A percentile compares a stretch with the other conserved stretches of the same genome.
Conservation (phyloP, 2,797 vertebrate genomes). For the Acipenser transmontanus region DNA sequence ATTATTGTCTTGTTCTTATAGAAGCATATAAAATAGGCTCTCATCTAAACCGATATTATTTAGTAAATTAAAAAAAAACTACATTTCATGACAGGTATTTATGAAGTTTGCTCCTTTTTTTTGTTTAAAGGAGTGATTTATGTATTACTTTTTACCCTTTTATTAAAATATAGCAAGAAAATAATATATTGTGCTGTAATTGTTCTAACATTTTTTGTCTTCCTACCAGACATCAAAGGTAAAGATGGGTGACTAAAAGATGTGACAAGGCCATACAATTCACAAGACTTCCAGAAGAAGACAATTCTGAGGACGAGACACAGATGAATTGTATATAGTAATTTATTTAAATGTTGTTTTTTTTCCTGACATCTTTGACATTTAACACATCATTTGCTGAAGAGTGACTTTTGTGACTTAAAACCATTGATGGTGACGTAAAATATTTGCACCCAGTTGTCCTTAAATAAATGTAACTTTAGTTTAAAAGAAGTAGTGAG, state of each 20-base stretch:
- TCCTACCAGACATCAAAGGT: slow-evolving; percentile 86
- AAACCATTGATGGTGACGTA: not conserved
- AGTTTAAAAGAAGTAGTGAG: slow-evolving; percentile 2
- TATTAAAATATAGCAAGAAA: not conserved
- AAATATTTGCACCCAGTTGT: slow-evolving; percentile 26
- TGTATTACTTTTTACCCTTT: too few species aligned
- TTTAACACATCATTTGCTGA: slow-evolving; percentile 54
- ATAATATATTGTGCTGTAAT: not conserved
- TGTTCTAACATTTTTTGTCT: slow-evolving; percentile 10
- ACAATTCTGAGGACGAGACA: slow-evolving; percentile 47
- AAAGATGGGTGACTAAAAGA: slow-evolving; percentile 92
- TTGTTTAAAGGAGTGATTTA: not conserved
- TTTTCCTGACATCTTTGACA: slow-evolving; percentile 43
- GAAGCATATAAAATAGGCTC: too few species aligned
- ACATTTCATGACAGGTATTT: not conserved
- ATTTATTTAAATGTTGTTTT: slow-evolving; percentile 90
- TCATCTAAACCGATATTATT: too few species aligned
- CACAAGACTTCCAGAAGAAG: slow-evolving; percentile 26
- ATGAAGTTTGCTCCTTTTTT: slow-evolving; percentile 1
- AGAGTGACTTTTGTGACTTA: slow-evolving; percentile 34
- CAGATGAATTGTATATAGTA: slow-evolving; percentile 72
- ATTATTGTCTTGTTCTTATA: too few species aligned
- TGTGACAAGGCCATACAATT: slow-evolving; percentile 9
- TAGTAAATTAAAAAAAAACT: not conserved
- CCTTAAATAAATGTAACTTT: slow-evolving; percentile 19